Base-by-base conservation (phyloP, 2,113 vertebrate species). In the Mobula birostris region DNA sequence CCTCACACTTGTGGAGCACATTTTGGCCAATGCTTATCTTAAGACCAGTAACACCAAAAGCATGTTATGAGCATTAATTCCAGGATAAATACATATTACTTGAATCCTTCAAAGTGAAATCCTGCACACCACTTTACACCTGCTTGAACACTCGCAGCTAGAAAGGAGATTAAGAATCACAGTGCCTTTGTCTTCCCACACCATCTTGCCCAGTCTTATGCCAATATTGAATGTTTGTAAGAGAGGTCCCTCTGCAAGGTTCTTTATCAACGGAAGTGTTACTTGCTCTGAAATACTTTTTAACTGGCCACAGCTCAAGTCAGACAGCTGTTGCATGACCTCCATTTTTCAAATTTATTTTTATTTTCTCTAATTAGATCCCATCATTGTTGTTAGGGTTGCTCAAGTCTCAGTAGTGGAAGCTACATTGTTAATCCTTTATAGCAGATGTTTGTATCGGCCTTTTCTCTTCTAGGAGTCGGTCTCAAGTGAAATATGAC, bases 401-500 rank as follows among this genome's bases (percentile, higher is more conserved):
- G 36, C 40, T 72, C 32, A 36, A 70, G 24, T 76, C 36, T 93
- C 91, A 76, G 91, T 21, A 74, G 88, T 91, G 88, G 88, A 91
- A 91, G 63, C 72, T 90, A 29, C 91, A 93, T 93, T 93, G 91
- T 93, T 93, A 93, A 74, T 93, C 36, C 91, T 36, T 56, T 56
- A 29, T 36, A 74, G 21, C 91, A 93, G 91, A 93, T 93, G 91
- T 70, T 48, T 72, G 24, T 93, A 56, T 29, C 91, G 29, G 40
- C 68, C 70, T 36, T 93, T 93, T 24, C 74, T 93, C 72, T 76
- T 74, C 91, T 14, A 74, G 8, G 40, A 56, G 48, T 8, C 91
- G 74, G 68, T 76, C 24, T 56, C 68, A 93, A 7, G 40, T 93
- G 32, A 24, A 56, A 48, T 29, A 56, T 40, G 19, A 48, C 17